These are phyloP conservation scores for Sycon ciliatum DNA, from an alignment of 37 sponge, comb jelly and placozoan species.

Conservation along the genomic window DNA sequence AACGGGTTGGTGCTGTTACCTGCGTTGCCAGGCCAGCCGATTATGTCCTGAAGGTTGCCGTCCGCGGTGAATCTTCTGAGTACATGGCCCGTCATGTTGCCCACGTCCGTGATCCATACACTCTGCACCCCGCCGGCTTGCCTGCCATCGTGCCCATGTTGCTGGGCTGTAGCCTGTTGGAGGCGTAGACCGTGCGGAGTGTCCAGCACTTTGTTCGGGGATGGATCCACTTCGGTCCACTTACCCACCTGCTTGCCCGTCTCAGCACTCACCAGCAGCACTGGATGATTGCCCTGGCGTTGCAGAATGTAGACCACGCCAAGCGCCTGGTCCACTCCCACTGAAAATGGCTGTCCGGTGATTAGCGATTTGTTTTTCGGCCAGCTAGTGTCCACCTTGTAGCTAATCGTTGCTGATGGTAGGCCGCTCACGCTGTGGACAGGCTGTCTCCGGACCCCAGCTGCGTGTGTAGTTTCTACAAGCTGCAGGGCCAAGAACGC, in stretches of 20 bases:
- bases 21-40: conserved; percentile 2
- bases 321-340: not conserved
- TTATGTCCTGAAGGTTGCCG: not conserved
- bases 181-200: not conserved
- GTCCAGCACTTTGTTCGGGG: not conserved
- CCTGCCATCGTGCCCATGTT: too few relatives aligned
- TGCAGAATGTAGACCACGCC: not conserved
- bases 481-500: too few relatives aligned
- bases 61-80: not conserved
- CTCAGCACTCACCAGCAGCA: not conserved
- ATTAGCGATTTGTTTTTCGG: not conserved
- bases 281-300: not conserved
- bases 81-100: not conserved
- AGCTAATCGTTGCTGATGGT: too few relatives aligned
- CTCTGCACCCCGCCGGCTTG: not conserved
- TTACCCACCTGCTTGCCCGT: not conserved
- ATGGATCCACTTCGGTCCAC: too few relatives aligned
- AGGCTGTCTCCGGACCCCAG: too few relatives aligned
- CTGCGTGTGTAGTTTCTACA: too few relatives aligned
- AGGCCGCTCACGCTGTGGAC: too few relatives aligned
- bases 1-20: not conserved
- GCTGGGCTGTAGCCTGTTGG: too few relatives aligned
- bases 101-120: not conserved
- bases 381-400: conserved; percentile 2
- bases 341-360: not conserved